Percentiles rank a stretch among this genome's conserved stretches.
Evolutionary conservation across 2,797 vertebrate species (phyloP).

Genomic region (Numenius phaeopus): DNA sequence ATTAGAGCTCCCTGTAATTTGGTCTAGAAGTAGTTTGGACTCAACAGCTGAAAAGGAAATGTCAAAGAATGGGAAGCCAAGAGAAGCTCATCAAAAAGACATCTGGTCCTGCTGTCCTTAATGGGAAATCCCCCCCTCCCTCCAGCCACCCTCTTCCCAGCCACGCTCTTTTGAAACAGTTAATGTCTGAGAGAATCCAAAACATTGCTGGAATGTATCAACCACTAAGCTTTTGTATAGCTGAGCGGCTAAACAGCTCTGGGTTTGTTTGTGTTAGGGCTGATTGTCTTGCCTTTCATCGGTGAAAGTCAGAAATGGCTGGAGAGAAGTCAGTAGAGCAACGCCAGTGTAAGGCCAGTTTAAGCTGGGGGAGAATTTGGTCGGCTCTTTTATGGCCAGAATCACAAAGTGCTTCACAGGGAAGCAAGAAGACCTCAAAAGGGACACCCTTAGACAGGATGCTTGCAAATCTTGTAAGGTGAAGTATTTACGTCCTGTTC

Average conservation of each 20-base stretch:
- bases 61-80: constrained; percentile 38
- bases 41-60: constrained; percentile 50
- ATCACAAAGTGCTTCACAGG: not conserved
- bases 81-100: constrained; percentile 57
- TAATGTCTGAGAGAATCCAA: constrained; percentile 59
- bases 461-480: not conserved
- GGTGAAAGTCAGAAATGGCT: not conserved
- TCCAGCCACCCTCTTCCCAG: constrained; percentile 24
- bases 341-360: not conserved
- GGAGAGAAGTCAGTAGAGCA: not conserved
- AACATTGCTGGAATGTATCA: constrained; percentile 67
- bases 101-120: constrained; percentile 56
- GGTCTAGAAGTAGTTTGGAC: constrained; percentile 30
- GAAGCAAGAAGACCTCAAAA: not conserved
- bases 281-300: constrained; percentile 40
- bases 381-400: not conserved
- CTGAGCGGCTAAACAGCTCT: constrained; percentile 45
- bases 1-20: constrained; percentile 24
- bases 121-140: constrained; percentile 26
- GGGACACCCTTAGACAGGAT: not conserved
- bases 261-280: constrained; percentile 47
- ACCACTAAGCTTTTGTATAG: constrained; percentile 31
- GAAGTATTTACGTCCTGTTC: not conserved
- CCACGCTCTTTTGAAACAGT: constrained; percentile 53
- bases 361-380: not conserved